A percentile compares a stretch with the other conserved stretches of the same genome.
Evolutionary conservation across 2,797 vertebrate species (phyloP).

Genomic region (Peromyscus attwateri): DNA sequence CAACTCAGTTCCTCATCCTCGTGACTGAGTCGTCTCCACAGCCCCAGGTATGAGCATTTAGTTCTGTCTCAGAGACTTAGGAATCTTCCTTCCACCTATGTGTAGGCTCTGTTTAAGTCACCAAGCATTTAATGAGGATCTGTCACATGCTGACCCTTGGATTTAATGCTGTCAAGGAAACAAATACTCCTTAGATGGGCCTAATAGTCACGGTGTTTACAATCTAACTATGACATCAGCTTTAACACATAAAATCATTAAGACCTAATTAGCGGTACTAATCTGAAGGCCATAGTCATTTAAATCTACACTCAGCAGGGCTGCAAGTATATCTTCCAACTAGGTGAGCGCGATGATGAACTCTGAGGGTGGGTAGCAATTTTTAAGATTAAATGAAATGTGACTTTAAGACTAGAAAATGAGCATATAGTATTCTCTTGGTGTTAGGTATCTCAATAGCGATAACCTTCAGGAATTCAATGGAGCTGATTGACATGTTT

Average conservation of each 20-base stretch:
- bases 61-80: not conserved
- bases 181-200: not conserved
- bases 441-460: not conserved
- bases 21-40: not conserved
- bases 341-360: not conserved
- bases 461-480: slow-evolving; percentile 39
- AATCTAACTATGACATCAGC: not conserved
- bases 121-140: not conserved
- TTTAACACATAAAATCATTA: slow-evolving; percentile 21
- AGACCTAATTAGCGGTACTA: not conserved
- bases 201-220: not conserved
- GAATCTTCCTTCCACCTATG: not conserved
- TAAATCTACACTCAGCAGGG: not conserved
- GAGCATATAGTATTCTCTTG: not conserved
- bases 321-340: not conserved
- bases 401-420: not conserved
- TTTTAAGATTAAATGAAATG: slow-evolving; percentile 31
- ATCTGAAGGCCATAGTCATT: slow-evolving; percentile 4
- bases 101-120: not conserved
- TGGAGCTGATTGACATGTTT: not conserved
- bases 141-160: not conserved
- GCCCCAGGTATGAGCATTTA: not conserved
- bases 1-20: not conserved
- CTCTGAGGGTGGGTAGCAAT: not conserved
- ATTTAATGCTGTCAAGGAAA: not conserved